Percentiles rank a stretch among this genome's conserved stretches.
These are phyloP conservation scores for Marisa cornuarietis DNA, from an alignment of 1,140 invertebrate species.

Conservation along the genomic window DNA sequence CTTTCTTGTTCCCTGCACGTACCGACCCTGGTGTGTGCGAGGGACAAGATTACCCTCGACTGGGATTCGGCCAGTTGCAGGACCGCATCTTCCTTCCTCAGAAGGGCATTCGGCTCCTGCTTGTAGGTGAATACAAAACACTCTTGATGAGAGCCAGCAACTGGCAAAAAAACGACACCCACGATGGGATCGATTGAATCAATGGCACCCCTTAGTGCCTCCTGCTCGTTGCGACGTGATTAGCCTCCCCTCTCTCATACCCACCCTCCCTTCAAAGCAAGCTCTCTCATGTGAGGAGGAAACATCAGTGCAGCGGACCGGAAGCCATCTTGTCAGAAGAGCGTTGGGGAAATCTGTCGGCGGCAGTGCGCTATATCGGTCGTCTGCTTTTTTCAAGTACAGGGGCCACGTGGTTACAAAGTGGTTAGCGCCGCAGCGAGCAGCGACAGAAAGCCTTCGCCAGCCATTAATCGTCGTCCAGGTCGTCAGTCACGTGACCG, in stretches of 20 bases:
- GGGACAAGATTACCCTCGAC: background rate
- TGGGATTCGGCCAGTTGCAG: too few relatives aligned
- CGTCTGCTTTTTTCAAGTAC: background rate
- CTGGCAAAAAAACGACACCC: conserved; percentile 7
- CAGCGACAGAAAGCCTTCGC: too few relatives aligned
- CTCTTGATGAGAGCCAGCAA: conserved; percentile 8
- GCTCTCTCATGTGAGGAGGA: conserved; percentile 9
- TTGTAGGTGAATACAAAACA: conserved; percentile 1
- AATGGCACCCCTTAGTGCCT: background rate
- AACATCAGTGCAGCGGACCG: conserved; percentile 7
- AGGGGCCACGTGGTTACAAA: conserved; percentile 9
- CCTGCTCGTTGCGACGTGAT: conserved; percentile 6
- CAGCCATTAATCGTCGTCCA: too few relatives aligned
- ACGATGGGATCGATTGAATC: background rate
- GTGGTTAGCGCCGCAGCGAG: background rate
- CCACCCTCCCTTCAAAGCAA: background rate
- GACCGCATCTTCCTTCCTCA: too few relatives aligned
- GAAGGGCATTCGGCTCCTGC: too few relatives aligned
- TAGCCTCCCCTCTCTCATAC: background rate
- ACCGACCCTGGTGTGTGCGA: background rate
- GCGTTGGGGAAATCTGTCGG: conserved; percentile 5
- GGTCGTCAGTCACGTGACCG: too few relatives aligned
- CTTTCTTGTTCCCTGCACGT: background rate
- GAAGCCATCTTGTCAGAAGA: conserved; percentile 8
- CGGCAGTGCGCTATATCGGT: background rate